phyloP scores from a whole-genome alignment of 2,797 vertebrate species.

The Triplophysa bombifrons region DNA sequence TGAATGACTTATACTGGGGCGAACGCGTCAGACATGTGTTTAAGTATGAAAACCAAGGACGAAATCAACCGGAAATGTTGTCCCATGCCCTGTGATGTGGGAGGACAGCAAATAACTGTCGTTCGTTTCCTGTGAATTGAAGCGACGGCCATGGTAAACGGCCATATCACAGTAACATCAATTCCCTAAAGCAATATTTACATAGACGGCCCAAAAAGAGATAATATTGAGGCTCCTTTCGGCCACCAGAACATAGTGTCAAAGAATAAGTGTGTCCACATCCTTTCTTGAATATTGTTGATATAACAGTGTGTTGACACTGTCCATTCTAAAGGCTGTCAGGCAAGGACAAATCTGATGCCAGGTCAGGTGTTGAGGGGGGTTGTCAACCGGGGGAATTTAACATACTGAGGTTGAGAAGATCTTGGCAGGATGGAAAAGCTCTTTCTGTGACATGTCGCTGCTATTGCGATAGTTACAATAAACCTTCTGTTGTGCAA shows the following conservation, averaged over 20 bases:
- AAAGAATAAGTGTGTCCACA: conserved; percentile 47
- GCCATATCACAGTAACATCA: not conserved
- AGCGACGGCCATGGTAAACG: conserved; percentile 29
- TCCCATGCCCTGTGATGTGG: not conserved
- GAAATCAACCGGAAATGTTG: no score
- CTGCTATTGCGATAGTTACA: conserved; percentile 13
- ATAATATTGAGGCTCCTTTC: conserved; percentile 28
- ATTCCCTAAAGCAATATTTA: conserved; percentile 24
- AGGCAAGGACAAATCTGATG: conserved; percentile 17
- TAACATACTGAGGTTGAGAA: conserved; percentile 33
- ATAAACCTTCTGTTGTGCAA: not conserved
- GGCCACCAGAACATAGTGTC: conserved; percentile 35
- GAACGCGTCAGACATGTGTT: no score
- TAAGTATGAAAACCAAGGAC: no score
- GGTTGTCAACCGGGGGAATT: conserved; percentile 36
- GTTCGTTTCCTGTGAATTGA: not conserved
- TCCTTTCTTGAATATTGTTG: conserved; percentile 27
- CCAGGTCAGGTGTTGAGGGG: conserved; percentile 26
- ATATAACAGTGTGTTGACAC: conserved; percentile 24
- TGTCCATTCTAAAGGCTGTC: conserved; percentile 25
- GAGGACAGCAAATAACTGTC: not conserved
- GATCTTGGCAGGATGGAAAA: conserved; percentile 38
- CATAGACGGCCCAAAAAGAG: conserved; percentile 11
- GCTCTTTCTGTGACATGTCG: not conserved
- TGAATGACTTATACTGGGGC: no score